Evolutionary conservation across 2,888 invertebrate species (phyloP), one percentile per base, ranked within the genome.

Genomic region (Vandiemenella viatica): DNA sequence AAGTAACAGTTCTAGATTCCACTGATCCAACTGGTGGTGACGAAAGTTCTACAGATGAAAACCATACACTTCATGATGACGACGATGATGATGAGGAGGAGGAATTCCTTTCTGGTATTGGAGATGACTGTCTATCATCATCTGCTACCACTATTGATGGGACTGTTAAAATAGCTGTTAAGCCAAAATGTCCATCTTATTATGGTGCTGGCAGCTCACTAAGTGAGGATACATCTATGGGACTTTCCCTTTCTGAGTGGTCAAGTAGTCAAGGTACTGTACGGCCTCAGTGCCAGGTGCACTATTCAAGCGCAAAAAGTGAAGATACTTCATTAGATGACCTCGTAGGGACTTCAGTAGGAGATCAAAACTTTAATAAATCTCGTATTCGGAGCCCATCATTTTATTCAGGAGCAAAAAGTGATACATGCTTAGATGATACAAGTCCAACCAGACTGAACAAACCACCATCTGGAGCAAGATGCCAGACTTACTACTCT

Each of bases 161-260:
- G 16, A 87, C 87, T 0, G 86, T 87, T 0, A 78, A 83, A 63
- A 80, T 83, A 60, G 86, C 81, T 1, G 63, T 85, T 17, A 83
- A 83, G 57, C 83, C 80, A 52, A 83, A 83, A 20, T 47, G 50
- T 19, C 50, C 50, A 4, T 43, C 47, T 37, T 48, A 46, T 41
- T 51, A 51, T 23, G 43, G 49, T 40, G 40, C 46, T 17, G 50
- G 86, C 56, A 82, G 85, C 58, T 82, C 85, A 0, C 85, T 86
- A 65, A 86, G 87, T 5, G 87, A 88, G 65, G 88, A 88, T 59
- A 88, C 88, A 0, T 88, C 88, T 0, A 80, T 87, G 87, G 87
- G 50, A 16, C 67, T 88, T 22, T 87, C 87, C 60, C 80, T 86
- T 59, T 87, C 87, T 3, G 88, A 89, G 60, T 88, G 87, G 86